Evolutionary conservation across 2,113 vertebrate genomes (phyloP).

Genomic region (Erpornis zantholeuca): DNA sequence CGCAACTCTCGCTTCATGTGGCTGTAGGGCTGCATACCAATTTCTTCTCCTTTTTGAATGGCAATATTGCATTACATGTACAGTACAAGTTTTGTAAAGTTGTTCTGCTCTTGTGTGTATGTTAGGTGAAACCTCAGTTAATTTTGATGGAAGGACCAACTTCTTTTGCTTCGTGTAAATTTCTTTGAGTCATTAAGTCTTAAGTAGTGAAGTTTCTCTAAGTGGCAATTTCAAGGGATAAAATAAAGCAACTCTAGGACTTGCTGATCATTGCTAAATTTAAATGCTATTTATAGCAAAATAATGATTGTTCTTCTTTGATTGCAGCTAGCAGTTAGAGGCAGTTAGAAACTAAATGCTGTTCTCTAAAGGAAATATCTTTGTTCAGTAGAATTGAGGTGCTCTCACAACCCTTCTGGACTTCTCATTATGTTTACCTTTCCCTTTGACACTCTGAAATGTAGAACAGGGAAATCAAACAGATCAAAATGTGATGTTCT

Average conservation of each 20-base stretch:
- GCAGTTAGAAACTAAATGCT: neutral
- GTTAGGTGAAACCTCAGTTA: neutral
- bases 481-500: neutral
- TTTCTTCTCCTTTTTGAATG: neutral
- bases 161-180: neutral
- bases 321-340: neutral
- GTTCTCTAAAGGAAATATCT: neutral
- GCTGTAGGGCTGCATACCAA: neutral
- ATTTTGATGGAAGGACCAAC: neutral
- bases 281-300: neutral
- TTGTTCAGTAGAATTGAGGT: neutral
- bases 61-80: fast-evolving
- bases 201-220: neutral
- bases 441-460: neutral
- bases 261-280: neutral
- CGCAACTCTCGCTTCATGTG: fast-evolving
- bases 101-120: neutral
- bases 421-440: neutral
- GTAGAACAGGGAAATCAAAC: neutral
- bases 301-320: neutral
- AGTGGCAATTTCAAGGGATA: neutral
- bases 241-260: neutral
- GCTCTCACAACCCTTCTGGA: neutral
- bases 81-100: neutral
- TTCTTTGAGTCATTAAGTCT: neutral